Evolutionary conservation across 2,797 vertebrate species (phyloP).

Genomic region (Protosalanx chinensis): DNA sequence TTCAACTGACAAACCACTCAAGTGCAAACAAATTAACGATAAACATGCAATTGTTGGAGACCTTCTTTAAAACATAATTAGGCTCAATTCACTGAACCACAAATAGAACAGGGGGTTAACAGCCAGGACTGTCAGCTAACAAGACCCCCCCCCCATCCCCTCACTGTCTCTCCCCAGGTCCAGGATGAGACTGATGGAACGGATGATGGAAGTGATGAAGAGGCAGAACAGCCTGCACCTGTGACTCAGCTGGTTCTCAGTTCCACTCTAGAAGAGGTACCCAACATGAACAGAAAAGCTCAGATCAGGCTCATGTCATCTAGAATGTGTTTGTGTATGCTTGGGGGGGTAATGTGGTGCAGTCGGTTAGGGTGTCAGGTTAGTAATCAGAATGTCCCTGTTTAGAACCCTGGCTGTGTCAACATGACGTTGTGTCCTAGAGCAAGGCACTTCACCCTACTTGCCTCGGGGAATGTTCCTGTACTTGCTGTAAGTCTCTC

Average conservation of each 20-base stretch:
- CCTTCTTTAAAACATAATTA: not conserved
- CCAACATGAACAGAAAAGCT: not conserved
- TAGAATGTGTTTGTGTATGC: not conserved
- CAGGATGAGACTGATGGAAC: conserved; percentile 32
- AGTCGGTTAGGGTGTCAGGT: too few relatives aligned
- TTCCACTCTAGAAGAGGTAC: conserved; percentile 71
- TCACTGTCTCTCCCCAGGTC: not conserved
- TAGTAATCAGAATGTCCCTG: not conserved
- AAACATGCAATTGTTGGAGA: not conserved
- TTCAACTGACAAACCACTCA: not conserved
- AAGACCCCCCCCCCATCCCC: not conserved
- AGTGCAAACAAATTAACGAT: too few relatives aligned
- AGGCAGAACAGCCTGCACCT: conserved; percentile 48
- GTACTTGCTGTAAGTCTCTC: too few relatives aligned
- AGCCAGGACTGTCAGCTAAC: not conserved
- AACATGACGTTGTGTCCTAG: too few relatives aligned
- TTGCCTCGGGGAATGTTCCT: too few relatives aligned
- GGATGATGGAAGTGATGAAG: conserved; percentile 35
- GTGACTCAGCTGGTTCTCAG: conserved; percentile 64
- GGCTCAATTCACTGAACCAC: not conserved
- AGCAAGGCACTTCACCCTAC: too few relatives aligned
- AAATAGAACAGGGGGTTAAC: not conserved
- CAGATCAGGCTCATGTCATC: not conserved
- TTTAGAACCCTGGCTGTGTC: too few relatives aligned
- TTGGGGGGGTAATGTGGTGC: too few relatives aligned